Percentiles rank a stretch among this genome's conserved stretches.
Evolutionary conservation across 1,140 invertebrate genomes (phyloP).

Genomic region (Drosophila saltans): DNA sequence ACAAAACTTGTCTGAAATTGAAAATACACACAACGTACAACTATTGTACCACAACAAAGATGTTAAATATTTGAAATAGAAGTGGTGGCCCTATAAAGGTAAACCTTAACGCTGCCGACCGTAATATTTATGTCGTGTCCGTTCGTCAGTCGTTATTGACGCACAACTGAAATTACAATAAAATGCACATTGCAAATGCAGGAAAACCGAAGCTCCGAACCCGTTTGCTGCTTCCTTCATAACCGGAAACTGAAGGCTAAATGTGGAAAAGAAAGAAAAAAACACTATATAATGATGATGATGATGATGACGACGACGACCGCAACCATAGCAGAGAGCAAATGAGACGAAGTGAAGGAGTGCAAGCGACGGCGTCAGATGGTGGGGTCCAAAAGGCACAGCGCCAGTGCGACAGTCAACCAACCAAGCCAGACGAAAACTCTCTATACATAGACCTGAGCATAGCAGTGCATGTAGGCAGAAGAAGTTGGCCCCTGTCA

Average conservation of each 20-base stretch:
- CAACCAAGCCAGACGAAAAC: slow-evolving; percentile 51
- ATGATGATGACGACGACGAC: slow-evolving; percentile 44
- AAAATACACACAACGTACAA: background rate
- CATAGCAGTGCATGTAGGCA: slow-evolving; percentile 37
- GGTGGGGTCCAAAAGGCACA: slow-evolving; percentile 41
- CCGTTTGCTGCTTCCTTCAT: slow-evolving; percentile 77
- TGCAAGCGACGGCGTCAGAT: slow-evolving; percentile 12
- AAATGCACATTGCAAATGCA: slow-evolving; percentile 56
- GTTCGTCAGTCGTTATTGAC: slow-evolving; percentile 56
- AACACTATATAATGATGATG: slow-evolving; percentile 50
- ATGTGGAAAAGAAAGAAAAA: slow-evolving; percentile 67
- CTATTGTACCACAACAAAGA: background rate
- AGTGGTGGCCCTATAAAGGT: slow-evolving; percentile 22
- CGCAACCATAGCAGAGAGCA: slow-evolving; percentile 12
- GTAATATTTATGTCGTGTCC: background rate
- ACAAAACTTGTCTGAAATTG: slow-evolving; percentile 17
- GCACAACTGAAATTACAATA: slow-evolving; percentile 74
- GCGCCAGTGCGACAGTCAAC: slow-evolving; percentile 39
- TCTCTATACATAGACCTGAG: slow-evolving; percentile 28
- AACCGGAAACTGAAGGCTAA: slow-evolving; percentile 82
- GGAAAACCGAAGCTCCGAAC: slow-evolving; percentile 57
- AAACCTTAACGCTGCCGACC: slow-evolving; percentile 16
- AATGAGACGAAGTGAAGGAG: slow-evolving; percentile 18
- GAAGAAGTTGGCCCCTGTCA: slow-evolving; percentile 31
- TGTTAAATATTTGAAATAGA: slow-evolving; percentile 3